Percentiles rank a stretch among this genome's conserved stretches.
These are phyloP conservation scores for Eurystomus gularis DNA, from an alignment of 2,113 vertebrate species.

Conservation along the genomic window DNA sequence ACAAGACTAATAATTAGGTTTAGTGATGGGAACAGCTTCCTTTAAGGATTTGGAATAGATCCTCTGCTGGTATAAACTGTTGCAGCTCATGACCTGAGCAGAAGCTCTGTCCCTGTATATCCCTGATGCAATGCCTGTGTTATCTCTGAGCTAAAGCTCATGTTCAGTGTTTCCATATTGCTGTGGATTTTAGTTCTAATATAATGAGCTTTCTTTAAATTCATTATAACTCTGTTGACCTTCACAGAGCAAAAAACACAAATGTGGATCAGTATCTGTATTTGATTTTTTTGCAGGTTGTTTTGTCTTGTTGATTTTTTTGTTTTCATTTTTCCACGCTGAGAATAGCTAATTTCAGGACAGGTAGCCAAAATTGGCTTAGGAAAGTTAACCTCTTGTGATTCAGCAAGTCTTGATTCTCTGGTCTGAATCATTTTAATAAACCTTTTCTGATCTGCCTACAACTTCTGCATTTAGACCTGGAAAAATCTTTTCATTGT, in stretches of 20 bases:
- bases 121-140: neutral
- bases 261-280: neutral
- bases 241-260: neutral
- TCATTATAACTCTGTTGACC: neutral
- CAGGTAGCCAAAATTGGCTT: neutral
- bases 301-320: too few species aligned
- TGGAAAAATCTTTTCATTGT: neutral
- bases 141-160: neutral
- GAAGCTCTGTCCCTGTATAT: neutral
- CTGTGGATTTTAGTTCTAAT: neutral
- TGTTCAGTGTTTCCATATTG: neutral
- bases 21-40: neutral
- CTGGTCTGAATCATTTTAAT: neutral
- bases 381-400: neutral
- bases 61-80: neutral
- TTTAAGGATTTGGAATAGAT: neutral
- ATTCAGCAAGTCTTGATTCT: neutral
- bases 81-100: neutral
- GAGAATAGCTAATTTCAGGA: neutral
- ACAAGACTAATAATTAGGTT: neutral
- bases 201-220: neutral
- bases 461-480: neutral
- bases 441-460: neutral
- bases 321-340: fast-evolving
- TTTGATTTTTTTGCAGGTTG: neutral